Conservation (phyloP, 2,888 invertebrate species). For the Noctua comes region DNA sequence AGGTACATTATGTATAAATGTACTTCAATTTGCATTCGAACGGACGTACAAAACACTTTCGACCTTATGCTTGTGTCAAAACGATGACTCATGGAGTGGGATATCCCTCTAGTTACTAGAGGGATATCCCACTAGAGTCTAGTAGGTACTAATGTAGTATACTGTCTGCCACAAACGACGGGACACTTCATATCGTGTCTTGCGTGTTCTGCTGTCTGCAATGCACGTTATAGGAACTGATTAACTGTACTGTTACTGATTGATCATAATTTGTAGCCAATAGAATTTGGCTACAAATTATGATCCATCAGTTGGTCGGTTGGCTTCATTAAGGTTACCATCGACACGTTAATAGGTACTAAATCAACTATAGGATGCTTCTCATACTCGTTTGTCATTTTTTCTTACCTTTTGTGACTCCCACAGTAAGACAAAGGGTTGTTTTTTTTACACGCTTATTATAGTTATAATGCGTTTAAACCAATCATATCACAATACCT, state of each 20-base stretch:
- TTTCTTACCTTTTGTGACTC: background rate
- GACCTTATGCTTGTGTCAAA: background rate
- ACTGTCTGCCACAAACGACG: background rate
- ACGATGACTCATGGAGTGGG: conserved; percentile 4
- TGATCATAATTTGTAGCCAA: background rate
- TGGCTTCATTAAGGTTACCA: background rate
- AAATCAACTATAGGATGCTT: background rate
- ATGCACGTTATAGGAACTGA: too few relatives aligned
- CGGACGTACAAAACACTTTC: background rate
- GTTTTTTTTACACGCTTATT: background rate
- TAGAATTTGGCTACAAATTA: too few relatives aligned
- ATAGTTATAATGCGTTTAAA: background rate
- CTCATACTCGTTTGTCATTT: background rate
- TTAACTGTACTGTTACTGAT: background rate
- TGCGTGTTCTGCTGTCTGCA: background rate
- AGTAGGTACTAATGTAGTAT: background rate
- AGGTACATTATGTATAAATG: background rate
- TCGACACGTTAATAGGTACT: background rate
- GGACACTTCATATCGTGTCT: background rate
- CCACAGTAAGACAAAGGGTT: background rate
- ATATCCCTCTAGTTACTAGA: too few relatives aligned
- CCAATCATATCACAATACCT: background rate
- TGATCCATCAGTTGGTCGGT: too few relatives aligned
- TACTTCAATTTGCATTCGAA: conserved; percentile 7
- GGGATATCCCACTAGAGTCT: conserved; percentile 15